Evolutionary conservation across 2,888 invertebrate species (phyloP), one percentile per base, ranked within the genome.

Genomic region (Beris chalybata): DNA sequence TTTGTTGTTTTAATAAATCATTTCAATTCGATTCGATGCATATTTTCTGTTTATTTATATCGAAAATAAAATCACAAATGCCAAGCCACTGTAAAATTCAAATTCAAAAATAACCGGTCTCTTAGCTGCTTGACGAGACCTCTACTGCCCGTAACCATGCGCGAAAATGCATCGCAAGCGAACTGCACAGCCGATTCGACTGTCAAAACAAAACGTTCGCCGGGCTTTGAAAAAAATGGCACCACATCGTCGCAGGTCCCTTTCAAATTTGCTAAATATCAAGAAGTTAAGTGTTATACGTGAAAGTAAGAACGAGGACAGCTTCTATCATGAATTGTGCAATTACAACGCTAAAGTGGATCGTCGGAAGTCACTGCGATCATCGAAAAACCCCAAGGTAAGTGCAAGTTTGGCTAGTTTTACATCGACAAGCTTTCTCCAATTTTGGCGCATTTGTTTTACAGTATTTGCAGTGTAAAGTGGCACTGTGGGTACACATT

Each of bases 341-440:
- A 70, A 71, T 67, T 72, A 68, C 65, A 71, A 72, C 30, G 67
- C 72, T 4, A 70, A 64, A 66, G 68, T 72, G n/a, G 57, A 71
- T 58, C 64, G 72, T 11, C 67, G 73, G 9, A 70, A 72, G 67
- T 73, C 73, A 0, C 64, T 73, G 15, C 65, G 72, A 29, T 47
- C 48, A n/a, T 44, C 67, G 4, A 67, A 66, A 52, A 64, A 52
- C 13, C 43, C 68, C 9, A 68, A 68, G 70, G 59, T 68, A 64
- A 38, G 64, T 67, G 9, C n/a, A 15, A 50, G 7, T 5, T 22
- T 22, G n/a, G n/a, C 11, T 45, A 22, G 2, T 22, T 22, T 22
- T 22, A 3, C 22, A 22, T 3, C 22, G 22, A 22, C 22, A 22
- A 22, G 22, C 3, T 22, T 22, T 22, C 1, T 22, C 2, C 22